phyloP scores from a whole-genome alignment of 1,140 invertebrate species.

The Rhyacophila brunnea region DNA sequence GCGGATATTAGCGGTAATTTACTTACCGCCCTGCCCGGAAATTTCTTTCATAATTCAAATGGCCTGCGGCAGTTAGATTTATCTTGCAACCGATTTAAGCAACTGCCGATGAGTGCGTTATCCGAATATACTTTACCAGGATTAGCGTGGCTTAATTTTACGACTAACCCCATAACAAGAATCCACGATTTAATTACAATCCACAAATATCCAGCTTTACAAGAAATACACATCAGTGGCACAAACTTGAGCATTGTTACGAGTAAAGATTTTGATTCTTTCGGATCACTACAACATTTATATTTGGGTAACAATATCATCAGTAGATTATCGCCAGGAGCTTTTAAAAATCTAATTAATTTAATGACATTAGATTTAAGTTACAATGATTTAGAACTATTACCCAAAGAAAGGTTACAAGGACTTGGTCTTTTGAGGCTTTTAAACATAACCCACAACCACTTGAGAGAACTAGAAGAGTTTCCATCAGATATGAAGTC shows the following conservation, averaged over 20 bases:
- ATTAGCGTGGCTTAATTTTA: conserved; percentile 75
- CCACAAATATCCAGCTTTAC: conserved; percentile 67
- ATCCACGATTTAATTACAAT: conserved; percentile 63
- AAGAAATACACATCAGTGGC: conserved; percentile 76
- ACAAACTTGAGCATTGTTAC: conserved; percentile 85
- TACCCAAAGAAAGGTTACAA: conserved; percentile 81
- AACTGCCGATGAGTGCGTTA: conserved; percentile 77
- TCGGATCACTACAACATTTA: conserved; percentile 73
- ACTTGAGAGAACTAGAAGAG: conserved; percentile 77
- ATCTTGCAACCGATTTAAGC: conserved; percentile 76
- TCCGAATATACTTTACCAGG: conserved; percentile 72
- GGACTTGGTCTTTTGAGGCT: conserved; percentile 70
- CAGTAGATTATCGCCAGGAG: conserved; percentile 77
- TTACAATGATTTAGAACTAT: conserved; percentile 77
- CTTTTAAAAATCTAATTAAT: conserved; percentile 74
- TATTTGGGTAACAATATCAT: conserved; percentile 75
- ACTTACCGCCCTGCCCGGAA: conserved; percentile 73
- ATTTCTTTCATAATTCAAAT: conserved; percentile 74
- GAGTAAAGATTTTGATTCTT: conserved; percentile 85
- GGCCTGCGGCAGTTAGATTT: conserved; percentile 74
- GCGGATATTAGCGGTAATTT: conserved; percentile 76
- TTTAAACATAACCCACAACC: conserved; percentile 82
- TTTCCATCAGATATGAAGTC: conserved; percentile 76
- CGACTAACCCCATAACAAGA: conserved; percentile 71
- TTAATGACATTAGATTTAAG: conserved; percentile 81